Evolutionary conservation across 92 coral and sea anemone species (phyloP), one percentile per base, ranked within the genome.

Genomic region (Bergia sp.): DNA sequence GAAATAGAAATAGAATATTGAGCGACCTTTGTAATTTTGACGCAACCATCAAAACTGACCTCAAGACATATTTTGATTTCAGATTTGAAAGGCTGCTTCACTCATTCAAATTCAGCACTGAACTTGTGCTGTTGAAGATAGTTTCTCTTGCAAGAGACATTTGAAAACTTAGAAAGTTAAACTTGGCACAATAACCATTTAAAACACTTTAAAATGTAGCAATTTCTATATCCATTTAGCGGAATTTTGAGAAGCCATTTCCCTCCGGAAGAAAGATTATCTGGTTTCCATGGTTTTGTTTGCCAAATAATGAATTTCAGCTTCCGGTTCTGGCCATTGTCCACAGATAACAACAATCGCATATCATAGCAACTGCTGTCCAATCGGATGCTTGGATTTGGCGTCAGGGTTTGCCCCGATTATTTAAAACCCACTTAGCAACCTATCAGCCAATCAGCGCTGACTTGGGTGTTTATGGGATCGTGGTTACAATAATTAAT

Each of bases 401-500:
- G 96, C 98, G 95, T 95, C 96, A 65, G 77, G 82, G 80, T 89
- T 90, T 94, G 91, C 92, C 86, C 89, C 11, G 78, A 87, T 90
- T 93, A 85, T 84, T 21, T 84, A 38, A 47, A 71, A 36, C 37
- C 90, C 85, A 58, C 92, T 66, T 90, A 92, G 98, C 98, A 93
- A 95, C 98, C 73, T 39, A 69, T 39, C 79, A 73, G 73, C 98
- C 98, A 95, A 95, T 95, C 91, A 95, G 89, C 90, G 75, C 65
- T 47, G 61, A 92, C 65, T 39, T 82, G 47, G 94, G 91, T 95
- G 98, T 95, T 95, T 94, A 95, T 89, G 61, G 80, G 86, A 87
- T 88, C 87, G 92, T 94, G 89, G 94, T 92, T 91, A 88, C 92
- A 91, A 91, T 93, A 88, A 95, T 89, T 95, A 90, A 90, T 89